Evolutionary conservation across 2,113 vertebrate species (phyloP), one percentile per base, ranked within the genome.

Genomic region (Dasypus novemcinctus): DNA sequence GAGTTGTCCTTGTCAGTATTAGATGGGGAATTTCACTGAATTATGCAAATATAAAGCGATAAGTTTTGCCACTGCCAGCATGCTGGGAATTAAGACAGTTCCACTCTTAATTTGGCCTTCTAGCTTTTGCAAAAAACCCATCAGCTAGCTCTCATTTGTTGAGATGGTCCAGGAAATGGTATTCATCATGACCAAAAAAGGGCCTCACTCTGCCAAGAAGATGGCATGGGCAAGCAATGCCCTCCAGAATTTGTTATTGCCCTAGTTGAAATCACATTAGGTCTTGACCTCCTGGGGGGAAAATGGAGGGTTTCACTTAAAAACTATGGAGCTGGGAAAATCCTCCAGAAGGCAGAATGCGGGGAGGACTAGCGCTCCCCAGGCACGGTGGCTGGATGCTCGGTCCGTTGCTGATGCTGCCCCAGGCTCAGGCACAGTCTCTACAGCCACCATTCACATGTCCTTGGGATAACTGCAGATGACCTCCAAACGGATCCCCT

Each of bases 161-260:
- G 75, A 96, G 94, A 93, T 79, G 17, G 69, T 76, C 72, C 78
- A 91, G 95, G 97, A 97, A 97, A 93, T 14, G 49, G 38, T 79
- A 93, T 54, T 97, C n/a, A 33, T 96, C 95, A 96, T 46, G 59
- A 63, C n/a, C 36, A 94, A 3, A 80, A 54, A 94, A 90, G 78
- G 79, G 13, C 20, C 87, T 69, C 82, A 15, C 59, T 93, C 38
- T 68, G 57, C 94, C 87, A 66, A 96, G 96, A 94, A 98, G 97
- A 98, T 98, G 98, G 97, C 36, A 81, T 78, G 96, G 96, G 93
- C 96, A 97, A 96, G 95, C 96, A 97, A 96, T 95, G 85, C 87
- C 94, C 90, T 96, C 72, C 46, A 96, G 96, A 97, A 97, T 98
- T 98, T 97, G 96, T 97, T 97, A 98, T 69, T 97, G 97, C 93